Evolutionary conservation across 2,888 invertebrate genomes (phyloP).

Genomic region (Apoda limacodes): DNA sequence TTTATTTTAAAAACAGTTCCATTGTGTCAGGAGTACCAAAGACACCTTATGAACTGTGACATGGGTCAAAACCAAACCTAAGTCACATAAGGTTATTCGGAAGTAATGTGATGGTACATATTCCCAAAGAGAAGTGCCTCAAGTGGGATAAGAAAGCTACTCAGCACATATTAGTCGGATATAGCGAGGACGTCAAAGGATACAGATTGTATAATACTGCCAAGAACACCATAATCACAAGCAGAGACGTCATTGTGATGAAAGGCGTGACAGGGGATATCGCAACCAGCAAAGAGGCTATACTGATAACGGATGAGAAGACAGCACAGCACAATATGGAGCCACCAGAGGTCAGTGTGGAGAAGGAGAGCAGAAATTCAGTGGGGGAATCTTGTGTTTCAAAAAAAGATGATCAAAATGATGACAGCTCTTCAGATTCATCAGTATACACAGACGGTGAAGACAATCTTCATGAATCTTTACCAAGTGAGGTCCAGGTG

Average conservation of each 20-base stretch:
- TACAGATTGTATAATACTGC: too few relatives aligned
- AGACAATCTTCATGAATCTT: too few relatives aligned
- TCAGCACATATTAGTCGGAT: conserved; percentile 9
- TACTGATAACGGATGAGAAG: too few relatives aligned
- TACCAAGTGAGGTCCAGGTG: too few relatives aligned
- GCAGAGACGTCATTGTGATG: too few relatives aligned
- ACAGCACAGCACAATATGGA: too few relatives aligned
- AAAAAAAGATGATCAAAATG: not conserved
- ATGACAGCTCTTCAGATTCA: not conserved
- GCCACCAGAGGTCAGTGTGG: not conserved
- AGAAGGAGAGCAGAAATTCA: conserved; percentile 1
- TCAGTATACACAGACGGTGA: too few relatives aligned
- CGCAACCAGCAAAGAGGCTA: too few relatives aligned
- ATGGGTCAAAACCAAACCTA: conserved; percentile 8
- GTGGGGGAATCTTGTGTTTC: conserved; percentile 1
- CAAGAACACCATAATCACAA: too few relatives aligned
- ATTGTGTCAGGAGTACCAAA: conserved; percentile 11
- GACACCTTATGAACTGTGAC: conserved; percentile 6
- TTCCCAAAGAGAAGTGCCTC: conserved; percentile 13
- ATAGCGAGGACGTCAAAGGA: conserved; percentile 8
- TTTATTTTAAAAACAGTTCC: too few relatives aligned
- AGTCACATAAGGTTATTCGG: conserved; percentile 13
- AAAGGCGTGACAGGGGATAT: too few relatives aligned
- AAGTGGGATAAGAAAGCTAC: conserved; percentile 15
- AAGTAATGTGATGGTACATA: conserved; percentile 14